A percentile compares a stretch with the other conserved stretches of the same genome.
These are phyloP conservation scores for Uropetala carovei DNA, from an alignment of 2,888 invertebrate species.

Conservation along the genomic window DNA sequence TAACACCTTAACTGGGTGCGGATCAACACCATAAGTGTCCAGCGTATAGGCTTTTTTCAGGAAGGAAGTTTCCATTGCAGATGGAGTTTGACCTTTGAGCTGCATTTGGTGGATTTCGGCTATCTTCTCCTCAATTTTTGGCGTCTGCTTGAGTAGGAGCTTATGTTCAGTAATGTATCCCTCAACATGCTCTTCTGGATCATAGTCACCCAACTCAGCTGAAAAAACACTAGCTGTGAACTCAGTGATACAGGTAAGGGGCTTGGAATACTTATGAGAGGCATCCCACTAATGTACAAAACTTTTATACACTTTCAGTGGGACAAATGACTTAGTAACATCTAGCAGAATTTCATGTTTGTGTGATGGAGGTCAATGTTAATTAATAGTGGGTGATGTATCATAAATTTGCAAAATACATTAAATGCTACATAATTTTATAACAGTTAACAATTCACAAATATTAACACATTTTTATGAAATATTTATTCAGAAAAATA, in stretches of 20 bases:
- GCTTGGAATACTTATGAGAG: no score
- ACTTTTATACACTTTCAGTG: no score
- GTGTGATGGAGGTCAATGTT: no score
- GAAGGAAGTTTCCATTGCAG: conserved; percentile 93
- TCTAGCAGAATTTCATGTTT: no score
- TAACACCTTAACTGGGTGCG: conserved; percentile 95
- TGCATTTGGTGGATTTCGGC: conserved; percentile 93
- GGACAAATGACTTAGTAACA: no score
- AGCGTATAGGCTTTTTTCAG: conserved; percentile 93
- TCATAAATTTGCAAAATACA: no score
- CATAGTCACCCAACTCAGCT: conserved; percentile 97
- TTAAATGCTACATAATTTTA: no score
- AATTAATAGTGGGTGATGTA: no score
- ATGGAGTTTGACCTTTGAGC: conserved; percentile 90
- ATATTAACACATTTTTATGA: no score
- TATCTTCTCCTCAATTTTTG: conserved; percentile 93
- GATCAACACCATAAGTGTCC: conserved; percentile 98
- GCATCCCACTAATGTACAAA: no score
- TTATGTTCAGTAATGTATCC: conserved; percentile 95
- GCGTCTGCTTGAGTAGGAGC: conserved; percentile 93
- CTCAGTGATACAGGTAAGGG: not conserved
- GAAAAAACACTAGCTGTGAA: conserved; percentile 70
- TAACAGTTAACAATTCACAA: no score
- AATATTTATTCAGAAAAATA: no score
- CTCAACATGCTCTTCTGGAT: conserved; percentile 90